Conservation (phyloP, 2,797 vertebrate species). For the Channa striata region DNA sequence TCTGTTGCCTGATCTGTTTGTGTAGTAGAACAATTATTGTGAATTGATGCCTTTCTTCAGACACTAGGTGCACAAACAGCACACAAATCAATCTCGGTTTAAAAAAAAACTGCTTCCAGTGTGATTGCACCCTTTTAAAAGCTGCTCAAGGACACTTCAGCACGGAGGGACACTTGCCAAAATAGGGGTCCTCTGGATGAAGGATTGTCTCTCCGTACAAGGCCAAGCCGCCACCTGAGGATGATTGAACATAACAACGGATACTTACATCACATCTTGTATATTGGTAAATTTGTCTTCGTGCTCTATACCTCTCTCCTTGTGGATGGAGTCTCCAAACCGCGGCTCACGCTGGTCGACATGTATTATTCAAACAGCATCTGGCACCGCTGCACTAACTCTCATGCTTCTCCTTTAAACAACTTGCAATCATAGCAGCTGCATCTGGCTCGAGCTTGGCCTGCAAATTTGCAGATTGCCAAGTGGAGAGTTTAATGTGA, state of each 20-base stretch:
- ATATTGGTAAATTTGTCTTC: constrained; percentile 18
- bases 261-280: constrained; percentile 11
- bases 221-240: constrained; percentile 10
- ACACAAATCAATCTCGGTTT: constrained; percentile 28
- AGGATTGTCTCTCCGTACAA: constrained; percentile 23
- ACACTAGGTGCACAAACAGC: neutral
- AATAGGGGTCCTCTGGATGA: constrained; percentile 31
- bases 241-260: constrained; percentile 25
- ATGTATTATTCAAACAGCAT: constrained; percentile 65
- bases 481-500: constrained; percentile 17
- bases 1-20: constrained; percentile 33
- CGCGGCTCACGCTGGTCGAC: constrained; percentile 34
- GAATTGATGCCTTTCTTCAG: constrained; percentile 13
- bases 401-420: constrained; percentile 14
- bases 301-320: constrained; percentile 6
- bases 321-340: constrained; percentile 31
- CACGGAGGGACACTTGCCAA: constrained; percentile 22
- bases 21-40: constrained; percentile 19
- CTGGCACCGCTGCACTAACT: constrained; percentile 42
- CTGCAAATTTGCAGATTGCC: constrained; percentile 7
- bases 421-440: constrained; percentile 11
- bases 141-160: constrained; percentile 48
- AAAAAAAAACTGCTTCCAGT: constrained; percentile 15
- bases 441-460: constrained; percentile 33
- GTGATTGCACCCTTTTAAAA: constrained; percentile 25